Evolutionary conservation across 2,797 vertebrate species (phyloP), one percentile per base, ranked within the genome.

Genomic region (Molossus molossus): DNA sequence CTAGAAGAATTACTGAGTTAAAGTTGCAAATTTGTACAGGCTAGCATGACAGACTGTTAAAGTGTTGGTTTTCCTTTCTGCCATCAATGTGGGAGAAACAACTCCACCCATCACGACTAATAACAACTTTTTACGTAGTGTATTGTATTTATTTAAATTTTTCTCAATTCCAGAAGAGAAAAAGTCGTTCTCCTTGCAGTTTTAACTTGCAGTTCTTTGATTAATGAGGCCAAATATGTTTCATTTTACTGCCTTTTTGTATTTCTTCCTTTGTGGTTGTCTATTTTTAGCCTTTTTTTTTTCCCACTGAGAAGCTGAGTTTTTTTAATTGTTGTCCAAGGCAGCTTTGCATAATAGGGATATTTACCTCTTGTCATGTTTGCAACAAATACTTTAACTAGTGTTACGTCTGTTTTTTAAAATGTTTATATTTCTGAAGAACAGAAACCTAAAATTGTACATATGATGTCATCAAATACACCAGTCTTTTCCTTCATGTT

Each of bases 321-420:
- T 90, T 87, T 94, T 48, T 37, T 75, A 65, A 67, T 15, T 50
- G n/a, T 33, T 53, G 48, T 81, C 85, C 70, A 87, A 94, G 57
- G 53, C 23, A 48, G 12, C 33, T 82, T 82, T 82, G 12, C 25
- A 65, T 40, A 64, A 58, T 5, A 50, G n/a, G 12, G 37, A 23
- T 64, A 37, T 73, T 75, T 88, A 55, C n/a, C 55, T 58, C 81
- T 67, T 48, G 18, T 81, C 70, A 72, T 33, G 25, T 86, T 50
- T 85, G 45, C 76, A 79, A 40, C 76, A 75, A 92, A 86, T 62
- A 83, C 37, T 90, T 90, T 86, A 64, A 69, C 64, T 57, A 64
- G 58, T 5, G 10, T 79, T 82, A 90, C 37, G 57, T 81, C 87
- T 86, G 33, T 90, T 95, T 95, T 87, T 85, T 12, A 90, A 77